phyloP scores from a whole-genome alignment of 2,888 invertebrate genomes.

The Galeruca laticollis region DNA sequence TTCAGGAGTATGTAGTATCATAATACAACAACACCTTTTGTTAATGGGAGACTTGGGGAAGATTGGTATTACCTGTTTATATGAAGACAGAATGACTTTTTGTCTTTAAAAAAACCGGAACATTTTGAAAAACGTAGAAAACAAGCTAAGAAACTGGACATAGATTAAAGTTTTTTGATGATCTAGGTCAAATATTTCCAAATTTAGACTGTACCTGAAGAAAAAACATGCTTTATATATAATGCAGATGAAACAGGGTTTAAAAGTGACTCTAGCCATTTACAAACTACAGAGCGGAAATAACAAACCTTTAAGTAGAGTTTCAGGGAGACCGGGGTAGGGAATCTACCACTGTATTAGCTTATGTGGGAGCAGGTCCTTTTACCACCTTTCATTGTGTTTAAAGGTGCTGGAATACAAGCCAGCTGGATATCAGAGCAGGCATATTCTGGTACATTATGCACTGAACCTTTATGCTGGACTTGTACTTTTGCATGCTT shows the following conservation, averaged over 20 bases:
- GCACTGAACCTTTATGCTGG: too few species aligned
- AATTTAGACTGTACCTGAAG: not conserved
- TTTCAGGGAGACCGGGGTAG: slow-evolving; percentile 52
- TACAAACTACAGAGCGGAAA: slow-evolving; percentile 53
- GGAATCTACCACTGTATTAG: slow-evolving; percentile 53
- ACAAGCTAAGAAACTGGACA: not conserved
- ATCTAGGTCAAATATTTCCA: not conserved
- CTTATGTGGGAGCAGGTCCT: slow-evolving; percentile 49
- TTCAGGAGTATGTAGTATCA: too few species aligned
- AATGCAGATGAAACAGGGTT: slow-evolving; percentile 54
- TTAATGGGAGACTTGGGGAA: too few species aligned
- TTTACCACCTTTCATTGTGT: slow-evolving; percentile 55
- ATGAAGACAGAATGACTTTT: too few species aligned
- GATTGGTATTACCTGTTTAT: too few species aligned
- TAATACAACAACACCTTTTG: too few species aligned
- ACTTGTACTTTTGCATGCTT: too few species aligned
- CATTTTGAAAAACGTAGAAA: too few species aligned
- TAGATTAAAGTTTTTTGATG: slow-evolving; percentile 20
- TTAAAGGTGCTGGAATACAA: slow-evolving; percentile 52
- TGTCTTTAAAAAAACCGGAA: too few species aligned
- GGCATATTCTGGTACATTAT: slow-evolving; percentile 50
- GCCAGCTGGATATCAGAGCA: slow-evolving; percentile 45
- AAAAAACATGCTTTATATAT: slow-evolving; percentile 45
- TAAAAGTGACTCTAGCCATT: slow-evolving; percentile 47
- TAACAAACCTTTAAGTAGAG: too few species aligned